A percentile compares a stretch with the other conserved stretches of the same genome.
Conservation (phyloP, 1,140 invertebrate genomes). For the Zaprionus ghesquierei region DNA sequence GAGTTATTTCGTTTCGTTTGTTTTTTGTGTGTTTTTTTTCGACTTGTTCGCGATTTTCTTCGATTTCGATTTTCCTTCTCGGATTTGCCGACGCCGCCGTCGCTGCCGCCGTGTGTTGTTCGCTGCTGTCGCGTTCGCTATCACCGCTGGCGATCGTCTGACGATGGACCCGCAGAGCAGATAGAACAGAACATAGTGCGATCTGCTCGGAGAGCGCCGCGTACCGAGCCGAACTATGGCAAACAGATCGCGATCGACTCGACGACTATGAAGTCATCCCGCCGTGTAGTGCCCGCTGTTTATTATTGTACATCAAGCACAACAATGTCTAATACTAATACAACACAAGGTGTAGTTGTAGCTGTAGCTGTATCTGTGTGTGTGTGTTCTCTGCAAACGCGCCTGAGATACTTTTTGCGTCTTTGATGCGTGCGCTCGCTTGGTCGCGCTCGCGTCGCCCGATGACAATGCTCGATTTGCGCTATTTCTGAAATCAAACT, state of each 20-base stretch:
- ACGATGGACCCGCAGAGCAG: conserved; percentile 29
- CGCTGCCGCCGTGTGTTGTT: conserved; percentile 2
- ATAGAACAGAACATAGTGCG: conserved; percentile 36
- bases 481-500: conserved; percentile 76
- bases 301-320: conserved; percentile 64
- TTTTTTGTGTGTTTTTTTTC: conserved; percentile 17
- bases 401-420: conserved; percentile 58
- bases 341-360: conserved; percentile 19
- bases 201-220: background rate
- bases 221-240: conserved; percentile 27
- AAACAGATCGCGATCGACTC: conserved; percentile 39
- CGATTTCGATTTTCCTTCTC: conserved; percentile 27
- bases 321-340: conserved; percentile 44
- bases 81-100: no score
- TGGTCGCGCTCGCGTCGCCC: background rate
- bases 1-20: conserved; percentile 19
- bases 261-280: conserved; percentile 71
- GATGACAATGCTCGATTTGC: conserved; percentile 67
- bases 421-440: conserved; percentile 61
- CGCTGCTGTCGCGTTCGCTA: conserved; percentile 67
- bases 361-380: conserved; percentile 16
- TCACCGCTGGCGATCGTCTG: conserved; percentile 79
- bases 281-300: conserved; percentile 37
- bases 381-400: conserved; percentile 50
- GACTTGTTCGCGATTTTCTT: conserved; percentile 39